phyloP scores from a whole-genome alignment of 1,140 invertebrate species.

The Rhagoletis zephyria region DNA sequence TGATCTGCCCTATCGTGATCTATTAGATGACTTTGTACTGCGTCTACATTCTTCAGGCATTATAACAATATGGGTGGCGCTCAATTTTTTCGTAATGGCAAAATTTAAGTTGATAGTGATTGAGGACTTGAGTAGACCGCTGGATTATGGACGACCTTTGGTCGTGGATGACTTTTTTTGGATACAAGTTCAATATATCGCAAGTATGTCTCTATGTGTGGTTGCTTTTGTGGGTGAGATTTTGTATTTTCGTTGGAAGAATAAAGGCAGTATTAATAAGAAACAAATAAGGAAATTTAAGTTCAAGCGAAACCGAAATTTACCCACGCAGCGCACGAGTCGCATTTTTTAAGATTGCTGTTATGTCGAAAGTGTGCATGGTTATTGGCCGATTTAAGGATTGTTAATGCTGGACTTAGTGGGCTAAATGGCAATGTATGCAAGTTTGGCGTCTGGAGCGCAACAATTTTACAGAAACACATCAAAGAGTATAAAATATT shows the following conservation, averaged over 20 bases:
- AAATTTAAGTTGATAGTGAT: background rate
- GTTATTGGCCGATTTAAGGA: too few relatives aligned
- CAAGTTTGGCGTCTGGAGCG: too few relatives aligned
- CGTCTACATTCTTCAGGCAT: constrained; percentile 14
- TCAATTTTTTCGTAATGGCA: constrained; percentile 1
- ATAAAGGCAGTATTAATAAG: background rate
- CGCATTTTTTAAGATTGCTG: too few relatives aligned
- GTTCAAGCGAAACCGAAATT: too few relatives aligned
- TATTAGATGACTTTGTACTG: background rate
- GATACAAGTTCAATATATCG: background rate
- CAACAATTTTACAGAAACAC: too few relatives aligned
- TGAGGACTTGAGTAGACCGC: background rate
- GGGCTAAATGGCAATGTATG: too few relatives aligned
- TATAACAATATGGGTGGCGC: background rate
- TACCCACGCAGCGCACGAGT: too few relatives aligned
- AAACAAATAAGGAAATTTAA: too few relatives aligned
- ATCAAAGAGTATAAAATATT: too few relatives aligned
- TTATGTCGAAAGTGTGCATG: too few relatives aligned
- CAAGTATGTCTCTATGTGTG: background rate
- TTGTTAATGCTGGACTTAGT: too few relatives aligned
- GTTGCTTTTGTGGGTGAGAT: background rate
- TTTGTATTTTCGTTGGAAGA: background rate
- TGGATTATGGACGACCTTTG: background rate
- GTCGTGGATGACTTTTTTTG: constrained; percentile 10
- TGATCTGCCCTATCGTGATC: constrained; percentile 7